Conservation (phyloP, 2,113 vertebrate species). For the Vanacampus margaritifer region DNA sequence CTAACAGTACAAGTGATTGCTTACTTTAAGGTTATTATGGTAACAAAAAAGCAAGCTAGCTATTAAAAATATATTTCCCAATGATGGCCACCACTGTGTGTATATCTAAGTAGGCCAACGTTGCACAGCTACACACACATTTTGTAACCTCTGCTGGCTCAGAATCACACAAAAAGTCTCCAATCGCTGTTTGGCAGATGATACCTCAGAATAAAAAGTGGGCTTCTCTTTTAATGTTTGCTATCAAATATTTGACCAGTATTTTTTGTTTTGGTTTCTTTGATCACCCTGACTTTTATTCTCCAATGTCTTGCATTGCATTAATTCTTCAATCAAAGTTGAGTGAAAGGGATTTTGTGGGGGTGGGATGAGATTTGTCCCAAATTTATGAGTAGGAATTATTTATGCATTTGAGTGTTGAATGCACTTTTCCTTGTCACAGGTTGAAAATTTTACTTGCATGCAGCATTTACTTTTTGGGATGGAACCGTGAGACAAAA, state of each 20-base stretch:
- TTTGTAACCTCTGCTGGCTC: neutral
- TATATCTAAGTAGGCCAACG: neutral
- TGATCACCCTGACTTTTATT: neutral
- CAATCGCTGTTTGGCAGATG: neutral
- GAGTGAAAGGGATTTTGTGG: too few relatives aligned
- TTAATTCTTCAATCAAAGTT: too few relatives aligned
- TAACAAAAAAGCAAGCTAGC: neutral
- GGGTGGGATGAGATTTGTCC: too few relatives aligned
- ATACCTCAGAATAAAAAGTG: neutral
- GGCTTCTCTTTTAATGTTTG: constrained; percentile 1
- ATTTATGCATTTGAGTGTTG: too few relatives aligned
- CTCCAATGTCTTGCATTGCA: neutral
- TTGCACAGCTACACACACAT: neutral
- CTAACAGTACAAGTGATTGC: too few relatives aligned
- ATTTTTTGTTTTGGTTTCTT: neutral
- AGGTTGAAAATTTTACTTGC: too few relatives aligned
- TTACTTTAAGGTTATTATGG: too few relatives aligned
- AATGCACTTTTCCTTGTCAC: too few relatives aligned
- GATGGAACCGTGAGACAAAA: too few relatives aligned
- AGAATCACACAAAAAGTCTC: neutral
- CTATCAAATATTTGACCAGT: neutral
- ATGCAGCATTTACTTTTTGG: too few relatives aligned
- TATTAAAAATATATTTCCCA: neutral
- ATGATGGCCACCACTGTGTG: neutral
- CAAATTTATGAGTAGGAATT: too few relatives aligned